Evolutionary conservation across 2,113 vertebrate genomes (phyloP).

Genomic region (Phoxinus phoxinus): DNA sequence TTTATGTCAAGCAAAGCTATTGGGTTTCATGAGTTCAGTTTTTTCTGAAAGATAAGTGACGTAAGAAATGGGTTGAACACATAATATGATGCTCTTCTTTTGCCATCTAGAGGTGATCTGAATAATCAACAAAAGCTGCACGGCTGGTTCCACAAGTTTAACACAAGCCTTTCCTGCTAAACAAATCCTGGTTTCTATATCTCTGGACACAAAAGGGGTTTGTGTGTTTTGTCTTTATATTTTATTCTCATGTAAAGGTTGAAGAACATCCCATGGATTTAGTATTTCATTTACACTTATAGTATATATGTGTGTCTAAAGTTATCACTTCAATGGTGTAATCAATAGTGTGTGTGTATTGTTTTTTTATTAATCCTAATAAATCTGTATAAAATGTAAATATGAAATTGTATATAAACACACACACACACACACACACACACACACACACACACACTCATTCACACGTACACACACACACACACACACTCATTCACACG

Average conservation of each 20-base stretch:
- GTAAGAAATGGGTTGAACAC: neutral
- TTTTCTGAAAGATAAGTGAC: neutral
- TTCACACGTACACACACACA: too few species aligned
- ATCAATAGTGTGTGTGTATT: too few species aligned
- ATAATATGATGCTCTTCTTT: conserved; percentile 23
- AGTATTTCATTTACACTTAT: too few species aligned
- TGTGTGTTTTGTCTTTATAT: neutral
- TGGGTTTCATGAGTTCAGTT: neutral
- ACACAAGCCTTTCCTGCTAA: neutral
- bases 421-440: too few species aligned
- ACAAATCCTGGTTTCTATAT: neutral
- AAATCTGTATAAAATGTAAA: too few species aligned
- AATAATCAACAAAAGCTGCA: neutral
- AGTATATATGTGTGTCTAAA: too few species aligned
- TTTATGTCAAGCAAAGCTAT: neutral
- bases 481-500: too few species aligned
- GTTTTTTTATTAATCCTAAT: too few species aligned
- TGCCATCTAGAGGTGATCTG: conserved; percentile 28
- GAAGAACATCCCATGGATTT: neutral
- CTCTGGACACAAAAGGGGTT: too few species aligned
- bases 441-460: too few species aligned
- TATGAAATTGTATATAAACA: too few species aligned
- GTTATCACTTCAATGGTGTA: too few species aligned
- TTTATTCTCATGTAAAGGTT: neutral
- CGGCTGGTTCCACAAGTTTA: neutral